Evolutionary conservation across 1,140 invertebrate genomes (phyloP).

Genomic region (Nephila pilipes): DNA sequence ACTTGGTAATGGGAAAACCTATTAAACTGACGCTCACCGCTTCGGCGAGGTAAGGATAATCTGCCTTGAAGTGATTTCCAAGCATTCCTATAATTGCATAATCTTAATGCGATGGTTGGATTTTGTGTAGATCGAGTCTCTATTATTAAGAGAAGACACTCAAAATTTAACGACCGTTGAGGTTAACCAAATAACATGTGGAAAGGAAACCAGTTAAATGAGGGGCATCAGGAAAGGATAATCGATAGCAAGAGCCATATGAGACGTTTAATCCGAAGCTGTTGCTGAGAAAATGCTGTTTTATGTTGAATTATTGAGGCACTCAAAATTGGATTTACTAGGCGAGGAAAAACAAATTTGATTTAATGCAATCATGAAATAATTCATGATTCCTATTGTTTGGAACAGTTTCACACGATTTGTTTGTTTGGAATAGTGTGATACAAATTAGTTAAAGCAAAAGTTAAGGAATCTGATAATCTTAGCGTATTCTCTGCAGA

Average conservation of each 20-base stretch:
- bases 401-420: too few species aligned
- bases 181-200: not conserved
- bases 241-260: not conserved
- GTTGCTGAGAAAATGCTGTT: too few species aligned
- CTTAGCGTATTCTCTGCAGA: too few species aligned
- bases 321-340: too few species aligned
- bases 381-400: too few species aligned
- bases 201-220: not conserved
- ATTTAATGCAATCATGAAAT: too few species aligned
- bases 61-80: not conserved
- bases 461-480: too few species aligned
- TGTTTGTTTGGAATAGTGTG: too few species aligned
- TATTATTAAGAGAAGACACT: constrained; percentile 1
- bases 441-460: too few species aligned
- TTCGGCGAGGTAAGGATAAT: not conserved
- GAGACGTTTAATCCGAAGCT: too few species aligned
- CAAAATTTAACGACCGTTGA: not conserved
- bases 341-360: too few species aligned
- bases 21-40: not conserved
- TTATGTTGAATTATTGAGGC: too few species aligned
- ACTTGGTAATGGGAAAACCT: not conserved
- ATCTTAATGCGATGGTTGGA: not conserved
- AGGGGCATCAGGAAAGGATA: not conserved
- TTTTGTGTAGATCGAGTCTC: not conserved
- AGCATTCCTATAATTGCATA: not conserved